These are phyloP conservation scores for Echeneis naucrates DNA, from an alignment of 2,797 vertebrate species.

Conservation along the genomic window DNA sequence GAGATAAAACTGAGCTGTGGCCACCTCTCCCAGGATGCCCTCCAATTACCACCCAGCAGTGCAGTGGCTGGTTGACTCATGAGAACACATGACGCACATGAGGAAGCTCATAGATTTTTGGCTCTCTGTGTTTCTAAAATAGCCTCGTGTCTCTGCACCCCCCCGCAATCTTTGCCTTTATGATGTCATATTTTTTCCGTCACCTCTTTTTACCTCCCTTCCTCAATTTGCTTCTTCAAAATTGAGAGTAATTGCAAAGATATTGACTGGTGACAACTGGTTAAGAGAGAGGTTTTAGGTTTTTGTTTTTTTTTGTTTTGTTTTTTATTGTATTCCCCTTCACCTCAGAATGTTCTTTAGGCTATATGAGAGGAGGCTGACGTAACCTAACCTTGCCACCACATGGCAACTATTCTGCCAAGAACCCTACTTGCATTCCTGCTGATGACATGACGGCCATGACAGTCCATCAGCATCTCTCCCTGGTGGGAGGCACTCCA, in stretches of 20 bases:
- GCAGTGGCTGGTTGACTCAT: constrained; percentile 66
- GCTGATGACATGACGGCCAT: constrained; percentile 73
- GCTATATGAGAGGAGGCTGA: constrained; percentile 64
- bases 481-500: constrained; percentile 59
- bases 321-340: constrained; percentile 36
- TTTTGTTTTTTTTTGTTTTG: not conserved
- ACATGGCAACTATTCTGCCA: constrained; percentile 67
- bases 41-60: constrained; percentile 82
- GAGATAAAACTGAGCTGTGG: constrained; percentile 67
- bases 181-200: constrained; percentile 46
- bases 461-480: constrained; percentile 79
- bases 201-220: constrained; percentile 41
- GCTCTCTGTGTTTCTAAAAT: constrained; percentile 42
- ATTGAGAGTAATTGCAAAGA: constrained; percentile 58
- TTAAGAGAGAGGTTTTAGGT: constrained; percentile 20
- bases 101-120: constrained; percentile 56
- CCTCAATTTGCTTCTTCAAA: constrained; percentile 41
- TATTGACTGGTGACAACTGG: constrained; percentile 36
- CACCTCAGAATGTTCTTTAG: constrained; percentile 52
- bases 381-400: constrained; percentile 80
- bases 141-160: constrained; percentile 8
- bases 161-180: constrained; percentile 18
- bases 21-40: constrained; percentile 78
- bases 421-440: constrained; percentile 65
- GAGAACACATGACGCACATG: constrained; percentile 61